Evolutionary conservation across 1,140 invertebrate genomes (phyloP), one percentile per base, ranked within the genome.

Genomic region (Drosophila lacertosa): DNA sequence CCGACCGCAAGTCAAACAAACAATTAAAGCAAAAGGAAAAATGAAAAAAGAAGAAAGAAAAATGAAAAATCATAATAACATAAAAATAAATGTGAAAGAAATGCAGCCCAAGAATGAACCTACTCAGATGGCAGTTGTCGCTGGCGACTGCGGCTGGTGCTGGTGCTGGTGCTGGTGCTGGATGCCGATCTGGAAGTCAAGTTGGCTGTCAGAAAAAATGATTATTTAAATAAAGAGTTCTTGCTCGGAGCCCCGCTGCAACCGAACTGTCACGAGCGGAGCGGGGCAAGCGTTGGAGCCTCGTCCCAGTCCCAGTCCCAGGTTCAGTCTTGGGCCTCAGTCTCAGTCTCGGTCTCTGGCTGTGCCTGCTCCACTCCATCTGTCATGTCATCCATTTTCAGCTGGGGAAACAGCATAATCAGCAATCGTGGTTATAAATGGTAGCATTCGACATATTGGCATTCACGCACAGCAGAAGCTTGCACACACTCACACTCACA

Each of bases 151-250:
- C 16, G 16, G 18, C 15, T n/a, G 11, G 11, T 9, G 39, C 24
- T 54, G 45, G 20, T 33, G 33, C 26, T 58, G 64, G 53, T 51
- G 44, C 68, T 44, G 55, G 10, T 22, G 42, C 35, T 65, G 74
- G 51, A 81, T 89, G 74, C 75, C 81, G 89, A 90, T 90, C 89
- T 90, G 89, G 89, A 90, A 90, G 89, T 90, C 89, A 90, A 90
- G 83, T 90, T 89, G 83, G 77, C 81, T 90, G 89, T 90, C 89
- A 90, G 68, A 90, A 90, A 89, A 90, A 90, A 90, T 90, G 89
- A 90, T 90, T 90, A 90, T 90, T 90, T 90, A 90, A 90, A 90
- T 90, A 89, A 54, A 84, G 77, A 89, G 80, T 74, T 73, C 70
- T 89, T 70, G 67, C 74, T 80, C 70, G 80, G 80, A 74, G 80